Conservation (phyloP, 1,140 invertebrate species). For the Drosophila navojoa region DNA sequence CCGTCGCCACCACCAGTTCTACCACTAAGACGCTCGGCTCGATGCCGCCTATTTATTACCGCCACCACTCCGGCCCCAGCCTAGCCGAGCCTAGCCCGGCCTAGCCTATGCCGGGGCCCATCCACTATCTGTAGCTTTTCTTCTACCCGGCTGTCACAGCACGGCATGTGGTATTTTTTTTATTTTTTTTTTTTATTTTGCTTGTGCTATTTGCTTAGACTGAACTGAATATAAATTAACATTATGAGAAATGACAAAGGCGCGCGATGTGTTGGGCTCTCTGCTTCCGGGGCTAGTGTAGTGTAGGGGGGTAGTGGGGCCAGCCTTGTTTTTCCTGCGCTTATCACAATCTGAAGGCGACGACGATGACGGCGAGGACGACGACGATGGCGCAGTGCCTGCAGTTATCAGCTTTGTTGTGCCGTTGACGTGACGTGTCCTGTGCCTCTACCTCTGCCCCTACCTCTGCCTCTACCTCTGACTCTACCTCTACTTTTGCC, state of each 20-base stretch:
- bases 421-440: slow-evolving; percentile 78
- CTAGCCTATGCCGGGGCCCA: neutral
- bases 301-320: neutral
- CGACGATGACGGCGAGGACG: slow-evolving; percentile 26
- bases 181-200: neutral
- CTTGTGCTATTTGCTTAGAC: slow-evolving; percentile 63
- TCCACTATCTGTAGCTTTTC: slow-evolving; percentile 15
- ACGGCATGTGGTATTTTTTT: slow-evolving; percentile 58
- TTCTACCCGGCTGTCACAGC: slow-evolving; percentile 44
- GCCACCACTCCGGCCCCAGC: neutral
- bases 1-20: slow-evolving; percentile 57
- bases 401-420: slow-evolving; percentile 77
- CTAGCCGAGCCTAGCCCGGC: no score
- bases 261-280: slow-evolving; percentile 44
- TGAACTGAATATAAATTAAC: slow-evolving; percentile 82
- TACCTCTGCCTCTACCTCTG: no score
- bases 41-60: neutral
- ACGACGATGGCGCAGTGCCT: slow-evolving; percentile 60
- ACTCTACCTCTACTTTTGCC: neutral
- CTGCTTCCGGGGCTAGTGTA: slow-evolving; percentile 38
- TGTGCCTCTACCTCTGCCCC: slow-evolving; percentile 24
- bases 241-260: slow-evolving; percentile 80
- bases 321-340: slow-evolving; percentile 15
- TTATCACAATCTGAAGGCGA: slow-evolving; percentile 45
- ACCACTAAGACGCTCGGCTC: slow-evolving; percentile 24